Evolutionary conservation across 2,113 vertebrate species (phyloP).

Genomic region (Microcebus murinus): DNA sequence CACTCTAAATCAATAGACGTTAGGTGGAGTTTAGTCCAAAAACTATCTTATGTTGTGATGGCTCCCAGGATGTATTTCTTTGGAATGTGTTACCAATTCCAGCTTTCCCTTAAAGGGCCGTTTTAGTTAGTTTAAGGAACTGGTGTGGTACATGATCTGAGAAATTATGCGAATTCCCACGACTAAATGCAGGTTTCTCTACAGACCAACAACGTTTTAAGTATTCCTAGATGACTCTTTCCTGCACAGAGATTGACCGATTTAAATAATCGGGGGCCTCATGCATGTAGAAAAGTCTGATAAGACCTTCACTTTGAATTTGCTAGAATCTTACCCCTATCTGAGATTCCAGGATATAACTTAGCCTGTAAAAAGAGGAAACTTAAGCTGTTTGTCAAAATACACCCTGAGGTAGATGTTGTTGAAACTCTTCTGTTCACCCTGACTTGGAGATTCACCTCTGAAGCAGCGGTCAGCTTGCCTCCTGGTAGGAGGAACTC

Average conservation of each 20-base stretch:
- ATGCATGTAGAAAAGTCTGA: not conserved
- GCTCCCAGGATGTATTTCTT: not conserved
- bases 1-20: not conserved
- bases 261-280: accelerated
- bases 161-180: not conserved
- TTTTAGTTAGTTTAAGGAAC: not conserved
- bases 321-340: not conserved
- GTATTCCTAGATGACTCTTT: not conserved
- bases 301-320: conserved; percentile 29
- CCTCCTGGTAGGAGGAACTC: not conserved
- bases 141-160: not conserved
- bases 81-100: not conserved
- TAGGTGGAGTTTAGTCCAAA: not conserved
- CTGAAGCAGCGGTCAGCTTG: not conserved
- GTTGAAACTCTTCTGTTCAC: not conserved
- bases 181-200: not conserved
- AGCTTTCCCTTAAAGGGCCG: not conserved
- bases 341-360: not conserved
- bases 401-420: not conserved
- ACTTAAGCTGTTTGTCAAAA: not conserved
- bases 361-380: not conserved
- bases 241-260: not conserved
- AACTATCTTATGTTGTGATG: not conserved
- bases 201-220: not conserved
- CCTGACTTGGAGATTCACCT: not conserved